A percentile compares a stretch with the other conserved stretches of the same genome.
phyloP scores from a whole-genome alignment of 2,888 invertebrate genomes.

The Drosophila putrida region DNA sequence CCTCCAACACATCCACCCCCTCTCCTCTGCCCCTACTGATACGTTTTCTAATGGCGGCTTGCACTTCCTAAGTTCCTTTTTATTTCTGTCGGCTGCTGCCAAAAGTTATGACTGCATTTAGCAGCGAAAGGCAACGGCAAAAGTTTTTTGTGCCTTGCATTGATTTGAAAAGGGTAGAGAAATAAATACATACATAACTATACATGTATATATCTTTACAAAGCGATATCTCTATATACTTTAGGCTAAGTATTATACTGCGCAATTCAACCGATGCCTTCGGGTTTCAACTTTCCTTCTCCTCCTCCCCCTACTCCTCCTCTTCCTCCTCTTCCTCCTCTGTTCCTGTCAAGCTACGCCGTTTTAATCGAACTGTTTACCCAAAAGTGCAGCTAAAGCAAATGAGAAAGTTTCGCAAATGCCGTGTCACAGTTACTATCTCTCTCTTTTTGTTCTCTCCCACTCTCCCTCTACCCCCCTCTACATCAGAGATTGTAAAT shows the following conservation, averaged over 20 bases:
- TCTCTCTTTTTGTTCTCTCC: background rate
- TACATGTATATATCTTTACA: conserved; percentile 15
- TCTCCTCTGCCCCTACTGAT: conserved; percentile 2
- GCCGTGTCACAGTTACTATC: conserved; percentile 52
- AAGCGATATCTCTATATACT: conserved; percentile 44
- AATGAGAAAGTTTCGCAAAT: conserved; percentile 73
- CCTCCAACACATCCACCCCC: background rate
- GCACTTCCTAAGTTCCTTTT: conserved; percentile 61
- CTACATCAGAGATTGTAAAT: conserved; percentile 66
- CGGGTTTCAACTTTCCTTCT: background rate
- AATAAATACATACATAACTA: conserved; percentile 40
- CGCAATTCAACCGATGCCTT: conserved; percentile 46
- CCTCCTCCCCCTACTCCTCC: background rate
- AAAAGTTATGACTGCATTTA: conserved; percentile 81
- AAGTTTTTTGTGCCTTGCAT: conserved; percentile 67
- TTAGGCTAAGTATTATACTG: conserved; percentile 67
- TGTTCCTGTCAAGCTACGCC: conserved; percentile 52
- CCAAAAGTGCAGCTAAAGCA: conserved; percentile 77
- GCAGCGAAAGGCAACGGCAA: conserved; percentile 60
- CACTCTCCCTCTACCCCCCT: background rate
- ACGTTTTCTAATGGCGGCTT: conserved; percentile 73
- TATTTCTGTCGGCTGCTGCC: conserved; percentile 65
- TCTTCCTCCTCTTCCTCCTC: background rate
- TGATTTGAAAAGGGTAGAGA: conserved; percentile 69
- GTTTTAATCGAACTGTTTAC: conserved; percentile 79